Evolutionary conservation across 2,113 vertebrate species (phyloP), one percentile per base, ranked within the genome.

Genomic region (Leptodactylus fuscus): DNA sequence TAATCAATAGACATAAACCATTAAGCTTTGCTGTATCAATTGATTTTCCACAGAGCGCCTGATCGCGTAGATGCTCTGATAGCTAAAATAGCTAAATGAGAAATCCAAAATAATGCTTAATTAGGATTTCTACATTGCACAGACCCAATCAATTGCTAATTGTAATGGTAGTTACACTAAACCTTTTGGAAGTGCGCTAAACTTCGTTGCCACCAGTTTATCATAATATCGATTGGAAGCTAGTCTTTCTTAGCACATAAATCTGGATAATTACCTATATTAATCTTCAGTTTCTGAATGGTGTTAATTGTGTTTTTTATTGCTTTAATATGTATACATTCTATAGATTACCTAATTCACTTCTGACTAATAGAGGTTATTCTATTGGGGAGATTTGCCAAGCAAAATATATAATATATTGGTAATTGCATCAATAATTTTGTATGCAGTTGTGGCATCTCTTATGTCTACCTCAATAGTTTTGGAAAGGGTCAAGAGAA

Each of bases 21-120:
- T 41, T 38, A 24, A 29, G 34, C 29, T 44, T 27, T 44, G 53
- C 53, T 80, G 34, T 36, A 80, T 41, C 13, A 41, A 80, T 80
- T 80, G 77, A 62, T 80, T 80, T 62, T 38, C 32, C 51, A 24
- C 20, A 76, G 18, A n/a, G 10, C 36, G 34, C 38, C 27, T 51
- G 32, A 79, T 41, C 41, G 34, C 15, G 24, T 48, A 48, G 60
- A 49, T 29, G 10, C 77, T 41, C 53, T 34, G 9, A 10, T 32
- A n/a, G 41, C 13, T 32, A 81, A 48, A 67, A 48, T 49, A 69
- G 24, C 55, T 48, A 67, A 69, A 81, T 69, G 15, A 81, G 79
- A 81, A 81, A 81, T 81, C 60, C 44, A 55, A 81, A 80, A 58
- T 60, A 81, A 24, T 48, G 79, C 41, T 48, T 67, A 46, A 81